Evolutionary conservation across 2,113 vertebrate species (phyloP).

Genomic region (Platysternon megacephalum): DNA sequence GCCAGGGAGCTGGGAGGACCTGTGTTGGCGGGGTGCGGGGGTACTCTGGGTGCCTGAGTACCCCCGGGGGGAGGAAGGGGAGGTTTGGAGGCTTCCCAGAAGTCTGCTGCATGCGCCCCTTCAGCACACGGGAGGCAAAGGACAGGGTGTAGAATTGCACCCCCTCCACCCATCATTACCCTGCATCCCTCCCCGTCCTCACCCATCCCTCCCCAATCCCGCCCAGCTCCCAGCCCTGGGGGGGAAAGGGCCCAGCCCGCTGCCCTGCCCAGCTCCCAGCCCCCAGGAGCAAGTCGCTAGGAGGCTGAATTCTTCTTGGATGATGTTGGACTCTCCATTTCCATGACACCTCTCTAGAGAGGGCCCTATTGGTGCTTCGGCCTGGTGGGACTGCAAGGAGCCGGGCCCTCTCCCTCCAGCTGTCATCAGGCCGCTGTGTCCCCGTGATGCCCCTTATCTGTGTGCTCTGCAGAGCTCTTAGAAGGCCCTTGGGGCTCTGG

Average conservation of each 20-base stretch:
- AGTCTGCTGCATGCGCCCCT: too few species aligned
- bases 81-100: background rate
- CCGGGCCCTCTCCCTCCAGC: conserved; percentile 48
- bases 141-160: background rate
- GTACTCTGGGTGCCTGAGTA: background rate
- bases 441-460: fast-evolving
- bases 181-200: background rate
- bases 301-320: background rate
- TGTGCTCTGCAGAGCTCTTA: background rate
- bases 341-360: background rate
- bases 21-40: background rate
- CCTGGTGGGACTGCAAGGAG: background rate
- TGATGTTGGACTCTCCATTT: conserved; percentile 49
- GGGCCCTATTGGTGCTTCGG: background rate
- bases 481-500: background rate
- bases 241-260: background rate
- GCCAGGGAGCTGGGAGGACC: too few species aligned
- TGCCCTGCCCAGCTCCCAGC: background rate
- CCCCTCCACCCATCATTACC: background rate
- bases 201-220: background rate
- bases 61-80: background rate
- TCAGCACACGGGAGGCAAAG: background rate
- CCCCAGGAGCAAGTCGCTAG: background rate
- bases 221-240: background rate
- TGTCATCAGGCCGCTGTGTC: conserved; percentile 41